Percentiles rank a stretch among this genome's conserved stretches.
phyloP scores from a whole-genome alignment of 2,797 vertebrate genomes.

The Rhinatrema bivittatum region DNA sequence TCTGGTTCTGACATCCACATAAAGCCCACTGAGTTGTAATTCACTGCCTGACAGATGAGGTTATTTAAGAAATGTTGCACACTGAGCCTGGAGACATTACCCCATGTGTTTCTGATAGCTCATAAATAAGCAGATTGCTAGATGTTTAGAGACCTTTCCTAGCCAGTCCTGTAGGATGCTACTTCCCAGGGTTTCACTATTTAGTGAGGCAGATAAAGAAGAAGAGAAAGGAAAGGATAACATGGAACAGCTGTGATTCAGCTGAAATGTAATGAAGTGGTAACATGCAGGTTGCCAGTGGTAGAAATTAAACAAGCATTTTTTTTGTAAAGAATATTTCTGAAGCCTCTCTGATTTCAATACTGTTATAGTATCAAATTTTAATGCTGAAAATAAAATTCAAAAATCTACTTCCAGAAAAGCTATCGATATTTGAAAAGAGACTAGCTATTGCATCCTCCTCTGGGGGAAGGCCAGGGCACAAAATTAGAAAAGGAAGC shows the following conservation, averaged over 20 bases:
- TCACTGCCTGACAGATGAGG: background rate
- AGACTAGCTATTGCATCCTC: too few relatives aligned
- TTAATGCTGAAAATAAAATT: too few relatives aligned
- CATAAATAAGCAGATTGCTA: background rate
- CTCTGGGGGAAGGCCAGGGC: too few relatives aligned
- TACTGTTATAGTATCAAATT: too few relatives aligned
- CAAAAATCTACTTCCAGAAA: too few relatives aligned
- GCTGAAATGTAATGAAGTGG: accelerated
- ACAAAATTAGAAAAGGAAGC: too few relatives aligned
- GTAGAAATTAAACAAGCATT: too few relatives aligned
- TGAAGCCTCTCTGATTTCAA: too few relatives aligned
- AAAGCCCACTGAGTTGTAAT: slow-evolving; percentile 5
- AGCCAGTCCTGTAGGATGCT: accelerated
- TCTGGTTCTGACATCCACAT: slow-evolving; percentile 35
- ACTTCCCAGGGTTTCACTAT: background rate
- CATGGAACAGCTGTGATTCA: accelerated
- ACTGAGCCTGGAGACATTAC: background rate
- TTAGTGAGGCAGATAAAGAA: accelerated
- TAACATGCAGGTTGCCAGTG: accelerated
- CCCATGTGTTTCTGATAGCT: slow-evolving; percentile 11
- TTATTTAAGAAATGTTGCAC: background rate
- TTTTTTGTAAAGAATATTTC: too few relatives aligned
- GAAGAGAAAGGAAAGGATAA: background rate
- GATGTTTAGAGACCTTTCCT: too few relatives aligned
- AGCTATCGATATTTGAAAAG: too few relatives aligned